phyloP scores from a whole-genome alignment of 37 sponge, comb jelly and placozoan species.

The Chondrosia reniformis region DNA sequence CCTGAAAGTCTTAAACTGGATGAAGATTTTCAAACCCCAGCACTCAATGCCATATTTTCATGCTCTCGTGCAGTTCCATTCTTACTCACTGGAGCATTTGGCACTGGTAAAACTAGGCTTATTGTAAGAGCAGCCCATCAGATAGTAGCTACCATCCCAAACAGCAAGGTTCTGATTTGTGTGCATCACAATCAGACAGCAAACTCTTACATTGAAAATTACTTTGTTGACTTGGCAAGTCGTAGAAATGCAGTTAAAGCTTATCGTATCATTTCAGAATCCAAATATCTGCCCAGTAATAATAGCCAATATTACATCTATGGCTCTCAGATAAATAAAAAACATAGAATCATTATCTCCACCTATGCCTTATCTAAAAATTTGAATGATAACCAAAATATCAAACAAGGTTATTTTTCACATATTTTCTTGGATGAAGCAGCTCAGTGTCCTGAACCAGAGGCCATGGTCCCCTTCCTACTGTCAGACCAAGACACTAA shows the following conservation, averaged over 20 bases:
- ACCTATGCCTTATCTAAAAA: not conserved
- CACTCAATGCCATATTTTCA: slow-evolving; percentile 3
- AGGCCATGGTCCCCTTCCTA: slow-evolving; percentile 51
- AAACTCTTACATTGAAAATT: slow-evolving; percentile 23
- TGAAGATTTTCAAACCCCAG: slow-evolving; percentile 10
- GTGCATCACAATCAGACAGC: slow-evolving; percentile 36
- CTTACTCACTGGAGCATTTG: slow-evolving; percentile 39
- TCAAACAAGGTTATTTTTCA: slow-evolving; percentile 29
- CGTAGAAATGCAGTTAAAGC: not conserved
- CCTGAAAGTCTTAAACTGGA: not conserved
- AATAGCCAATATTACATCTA: not conserved
- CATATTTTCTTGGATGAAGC: slow-evolving; percentile 80
- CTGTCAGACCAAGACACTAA: slow-evolving; percentile 42
- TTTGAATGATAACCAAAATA: not conserved
- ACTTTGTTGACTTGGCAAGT: slow-evolving; percentile 22
- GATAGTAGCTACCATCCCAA: not conserved
- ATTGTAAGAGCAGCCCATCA: slow-evolving; percentile 35
- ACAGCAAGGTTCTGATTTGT: slow-evolving; percentile 23
- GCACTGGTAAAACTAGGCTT: slow-evolving; percentile 39
- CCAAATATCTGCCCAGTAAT: not conserved
- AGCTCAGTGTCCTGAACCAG: slow-evolving; percentile 76
- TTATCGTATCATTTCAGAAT: not conserved
- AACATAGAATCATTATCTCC: slow-evolving; percentile 4
- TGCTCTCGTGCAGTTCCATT: slow-evolving; percentile 3
- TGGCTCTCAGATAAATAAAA: not conserved